Base-by-base conservation (phyloP, 2,888 invertebrate species). In the Brenthis daphne region DNA sequence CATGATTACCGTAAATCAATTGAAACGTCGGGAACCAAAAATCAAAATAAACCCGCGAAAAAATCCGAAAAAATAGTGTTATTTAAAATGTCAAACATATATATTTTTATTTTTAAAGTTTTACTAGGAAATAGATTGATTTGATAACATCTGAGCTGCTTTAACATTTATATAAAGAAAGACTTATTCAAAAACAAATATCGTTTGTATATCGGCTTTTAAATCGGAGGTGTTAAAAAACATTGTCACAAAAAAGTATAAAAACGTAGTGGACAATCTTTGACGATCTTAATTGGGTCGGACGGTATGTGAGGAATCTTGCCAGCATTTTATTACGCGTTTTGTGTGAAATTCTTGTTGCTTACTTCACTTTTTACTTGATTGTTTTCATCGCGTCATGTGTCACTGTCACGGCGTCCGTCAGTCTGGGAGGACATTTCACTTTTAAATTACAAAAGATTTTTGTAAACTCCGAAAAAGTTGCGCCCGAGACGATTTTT, bases 251-350 rank as follows among this genome's bases (percentile, higher is more conserved):
- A 78, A 77, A 79, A 77, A 69, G 68, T 64, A 74, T 76, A 76
- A 73, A 73, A 70, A 50, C 48, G 66, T 75, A 76, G 74, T 77
- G 79, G 86, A 89, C 89, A 88, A 90, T 90, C 90, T 87, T 82
- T 82, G 83, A 82, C 85, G 88, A 89, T 89, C 89, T 89, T 90
- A 89, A 90, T 90, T 90, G 90, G 89, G 81, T 80, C 76, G 76
- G 73, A 58, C 77, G 85, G 84, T 79, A 90, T 89, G 84, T 81
- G 75, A 70, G 85, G 89, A 83, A 89, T 88, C 78, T 78, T 78
- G 75, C 75, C 73, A 71, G 68, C 68, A 74, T 79, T 80, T 77
- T 77, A 77, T 77, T 77, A 79, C 74, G 73, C 72, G 60, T 64
- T 66, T 69, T 71, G 69, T 64, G 66, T 69, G 64, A 69, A 66